Conservation (phyloP, 37 sponge, comb jelly and placozoan species). For the Ianthella basta region DNA sequence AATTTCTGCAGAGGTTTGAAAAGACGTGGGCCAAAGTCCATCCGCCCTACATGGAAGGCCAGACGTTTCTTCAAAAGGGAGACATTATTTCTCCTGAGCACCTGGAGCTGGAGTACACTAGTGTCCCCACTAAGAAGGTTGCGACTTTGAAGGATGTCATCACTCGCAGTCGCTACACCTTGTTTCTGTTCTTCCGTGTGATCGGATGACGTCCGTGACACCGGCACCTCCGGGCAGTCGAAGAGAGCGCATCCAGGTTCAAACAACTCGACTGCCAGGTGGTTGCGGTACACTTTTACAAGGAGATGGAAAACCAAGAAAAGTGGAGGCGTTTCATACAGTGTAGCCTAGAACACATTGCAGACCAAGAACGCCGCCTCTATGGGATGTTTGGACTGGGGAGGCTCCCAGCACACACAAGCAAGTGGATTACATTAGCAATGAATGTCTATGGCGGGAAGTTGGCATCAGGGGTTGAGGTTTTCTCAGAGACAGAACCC, state of each 20-base stretch:
- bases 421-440: not conserved
- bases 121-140: not conserved
- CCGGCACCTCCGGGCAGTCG: not conserved
- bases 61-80: not conserved
- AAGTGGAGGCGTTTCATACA: not conserved
- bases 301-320: not conserved
- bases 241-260: not conserved
- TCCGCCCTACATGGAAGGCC: not conserved
- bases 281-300: slow-evolving; percentile 11
- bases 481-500: not conserved
- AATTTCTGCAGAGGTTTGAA: not conserved
- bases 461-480: not conserved
- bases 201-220: not conserved
- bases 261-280: not conserved
- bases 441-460: not conserved
- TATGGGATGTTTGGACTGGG: slow-evolving; percentile 1
- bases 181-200: not conserved
- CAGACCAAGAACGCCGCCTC: not conserved
- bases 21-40: not conserved
- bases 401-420: not conserved
- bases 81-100: not conserved
- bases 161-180: not conserved
- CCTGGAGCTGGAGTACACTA: not conserved
- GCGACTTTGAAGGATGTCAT: not conserved
- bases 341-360: not conserved